phyloP scores from a whole-genome alignment of 2,888 invertebrate genomes.

The Brassicogethes aeneus region DNA sequence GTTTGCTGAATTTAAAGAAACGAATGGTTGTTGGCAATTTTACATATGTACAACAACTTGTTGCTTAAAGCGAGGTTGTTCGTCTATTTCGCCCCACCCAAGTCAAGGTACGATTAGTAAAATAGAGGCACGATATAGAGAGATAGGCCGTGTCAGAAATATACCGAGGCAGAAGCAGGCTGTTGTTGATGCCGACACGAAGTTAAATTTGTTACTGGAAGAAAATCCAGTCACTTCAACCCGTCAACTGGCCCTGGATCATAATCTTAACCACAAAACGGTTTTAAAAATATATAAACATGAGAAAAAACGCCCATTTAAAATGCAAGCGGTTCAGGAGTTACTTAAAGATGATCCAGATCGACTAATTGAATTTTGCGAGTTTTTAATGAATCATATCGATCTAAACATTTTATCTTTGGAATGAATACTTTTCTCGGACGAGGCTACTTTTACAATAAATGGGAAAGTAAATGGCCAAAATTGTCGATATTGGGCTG shows the following conservation, averaged over 20 bases:
- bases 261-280: slow-evolving; percentile 5
- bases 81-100: neutral
- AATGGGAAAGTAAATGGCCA: slow-evolving; percentile 6
- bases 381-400: slow-evolving; percentile 9
- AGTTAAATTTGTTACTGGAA: slow-evolving; percentile 9
- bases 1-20: too few species aligned
- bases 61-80: neutral
- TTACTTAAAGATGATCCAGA: slow-evolving; percentile 9
- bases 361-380: slow-evolving; percentile 10
- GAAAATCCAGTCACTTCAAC: slow-evolving; percentile 8
- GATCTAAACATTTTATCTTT: slow-evolving; percentile 5
- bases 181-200: slow-evolving; percentile 3
- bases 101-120: neutral
- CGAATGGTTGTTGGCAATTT: too few species aligned
- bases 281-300: slow-evolving; percentile 7
- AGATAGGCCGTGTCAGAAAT: neutral
- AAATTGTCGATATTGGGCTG: slow-evolving; percentile 8
- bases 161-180: neutral
- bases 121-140: slow-evolving; percentile 1
- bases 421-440: slow-evolving; percentile 5
- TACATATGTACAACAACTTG: too few species aligned
- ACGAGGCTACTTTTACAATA: slow-evolving; percentile 7
- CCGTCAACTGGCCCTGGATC: slow-evolving; percentile 6
- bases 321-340: slow-evolving; percentile 4
- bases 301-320: slow-evolving; percentile 7